Evolutionary conservation across 2,888 invertebrate species (phyloP), one percentile per base, ranked within the genome.

Genomic region (Ecliptopera silaceata): DNA sequence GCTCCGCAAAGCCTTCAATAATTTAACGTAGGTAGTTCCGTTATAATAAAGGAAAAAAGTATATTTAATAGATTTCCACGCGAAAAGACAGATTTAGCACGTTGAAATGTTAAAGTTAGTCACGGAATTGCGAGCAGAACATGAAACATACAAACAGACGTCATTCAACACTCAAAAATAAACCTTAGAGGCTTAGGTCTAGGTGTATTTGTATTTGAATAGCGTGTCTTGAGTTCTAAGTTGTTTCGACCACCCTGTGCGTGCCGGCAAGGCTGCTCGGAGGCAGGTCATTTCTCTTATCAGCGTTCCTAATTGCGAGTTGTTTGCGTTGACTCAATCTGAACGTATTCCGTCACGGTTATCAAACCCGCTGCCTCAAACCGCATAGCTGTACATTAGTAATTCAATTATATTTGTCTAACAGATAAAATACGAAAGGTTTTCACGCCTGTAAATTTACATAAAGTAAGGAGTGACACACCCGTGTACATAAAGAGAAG

Each of bases 241-340:
- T 52, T 10, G 6, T 43, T 13, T 10, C 10, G 44, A 10, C 20
- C 26, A 36, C 32, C 5, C 12, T 32, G 49, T 55, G 61, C 55
- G 57, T 61, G 57, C 39, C 12, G 10, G 22, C 51, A 38, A 46
- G 57, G 45, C 58, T 51, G 50, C 39, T 56, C 46, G 29, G 50
- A 62, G 56, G 54, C 70, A 73, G 79, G 75, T 70, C 75, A 68
- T 66, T 71, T 74, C 69, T 70, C 71, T 79, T 77, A 79, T 75
- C 79, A 67, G 61, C 49, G 53, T 52, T 44, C 55, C 59, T 68
- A 62, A 64, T 68, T 66, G 65, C 57, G 49, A 61, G 62, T 34
- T 59, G 59, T 59, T 56, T 59, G 69, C 64, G 59, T 53, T 71
- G 67, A 70, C 38, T 58, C 60, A 63, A 48, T 51, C 54, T 52